Evolutionary conservation across 2,113 vertebrate species (phyloP).

Genomic region (Campylomormyrus numenius): DNA sequence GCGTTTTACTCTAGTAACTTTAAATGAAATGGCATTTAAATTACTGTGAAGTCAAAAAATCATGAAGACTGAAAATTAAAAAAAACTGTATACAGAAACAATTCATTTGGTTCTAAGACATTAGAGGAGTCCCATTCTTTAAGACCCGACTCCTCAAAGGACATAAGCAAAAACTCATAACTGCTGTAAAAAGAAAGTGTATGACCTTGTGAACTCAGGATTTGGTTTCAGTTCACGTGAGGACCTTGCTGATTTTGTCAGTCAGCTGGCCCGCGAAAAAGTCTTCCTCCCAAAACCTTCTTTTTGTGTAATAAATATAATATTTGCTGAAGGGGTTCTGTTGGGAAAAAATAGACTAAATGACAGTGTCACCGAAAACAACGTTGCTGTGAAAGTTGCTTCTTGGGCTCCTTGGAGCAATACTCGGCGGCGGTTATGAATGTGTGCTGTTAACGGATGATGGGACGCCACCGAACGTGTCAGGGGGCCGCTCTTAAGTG

Average conservation of each 20-base stretch:
- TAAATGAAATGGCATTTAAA: neutral
- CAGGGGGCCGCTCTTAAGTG: slow-evolving; percentile 19
- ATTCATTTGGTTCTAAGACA: neutral
- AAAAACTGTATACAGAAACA: neutral
- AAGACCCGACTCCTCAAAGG: neutral
- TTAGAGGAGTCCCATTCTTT: neutral
- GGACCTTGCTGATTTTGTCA: neutral
- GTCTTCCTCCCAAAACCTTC: neutral
- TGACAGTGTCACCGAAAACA: slow-evolving; percentile 40
- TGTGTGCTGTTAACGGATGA: slow-evolving; percentile 37
- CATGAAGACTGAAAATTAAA: neutral
- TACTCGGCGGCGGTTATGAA: slow-evolving; percentile 33
- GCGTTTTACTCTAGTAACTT: neutral
- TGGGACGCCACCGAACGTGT: slow-evolving; percentile 34
- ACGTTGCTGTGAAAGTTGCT: slow-evolving; percentile 38
- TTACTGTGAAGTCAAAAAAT: neutral
- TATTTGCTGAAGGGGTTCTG: neutral
- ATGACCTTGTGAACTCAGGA: neutral
- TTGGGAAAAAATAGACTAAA: slow-evolving; percentile 18
- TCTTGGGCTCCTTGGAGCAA: slow-evolving; percentile 36
- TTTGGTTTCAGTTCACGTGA: neutral
- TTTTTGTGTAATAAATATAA: neutral
- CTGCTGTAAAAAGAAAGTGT: neutral
- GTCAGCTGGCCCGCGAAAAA: neutral
- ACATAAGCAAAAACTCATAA: neutral